Base-by-base conservation (phyloP, 1,140 invertebrate genomes). In the Leptinotarsa defecta region DNA sequence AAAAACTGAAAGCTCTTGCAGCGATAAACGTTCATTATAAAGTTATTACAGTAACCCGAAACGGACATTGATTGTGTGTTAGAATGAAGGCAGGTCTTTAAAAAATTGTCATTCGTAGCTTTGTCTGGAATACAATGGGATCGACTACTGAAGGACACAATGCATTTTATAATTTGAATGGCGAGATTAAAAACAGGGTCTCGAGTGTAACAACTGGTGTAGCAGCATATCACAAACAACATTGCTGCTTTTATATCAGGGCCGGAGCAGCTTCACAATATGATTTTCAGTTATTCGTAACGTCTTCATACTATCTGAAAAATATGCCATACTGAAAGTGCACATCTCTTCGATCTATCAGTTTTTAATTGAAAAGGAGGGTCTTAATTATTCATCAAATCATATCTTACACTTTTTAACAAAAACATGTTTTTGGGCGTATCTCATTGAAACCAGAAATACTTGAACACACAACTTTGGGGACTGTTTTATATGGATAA, bases 131-230 rank as follows among this genome's bases (percentile, higher is more conserved):
- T 65, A 73, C 63, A 73, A 73, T 73, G 34, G 24, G 13, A 65
- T 64, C 48, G 24, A 48, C 71, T 73, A 19, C 71, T 62, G 19
- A 34, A 63, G 27, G 74, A 74, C 73, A 82, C 80, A 82, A 82
- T 80, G 73, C 73, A 65, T 78, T 78, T 78, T 77, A 76, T 79
- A 80, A 79, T 80, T 79, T 82, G 72, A 82, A 82, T 82, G 76
- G 77, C 76, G 75, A 80, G 81, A 82, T 82, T 82, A 82, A 80
- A 81, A 80, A 75, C 78, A 63, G 76, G 75, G 75, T 24, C 73
- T 69, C 49, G 22, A 48, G 71, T 75, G 78, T 71, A 74, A 79
- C 76, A 79, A 78, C 76, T 74, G 76, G 71, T 71, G 34, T 65
- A 74, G 34, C 19, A 68, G 72, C 72, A 48, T 62, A 43, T 65